Conservation (phyloP, 2,888 invertebrate genomes). For the Poecilus cupreus region DNA sequence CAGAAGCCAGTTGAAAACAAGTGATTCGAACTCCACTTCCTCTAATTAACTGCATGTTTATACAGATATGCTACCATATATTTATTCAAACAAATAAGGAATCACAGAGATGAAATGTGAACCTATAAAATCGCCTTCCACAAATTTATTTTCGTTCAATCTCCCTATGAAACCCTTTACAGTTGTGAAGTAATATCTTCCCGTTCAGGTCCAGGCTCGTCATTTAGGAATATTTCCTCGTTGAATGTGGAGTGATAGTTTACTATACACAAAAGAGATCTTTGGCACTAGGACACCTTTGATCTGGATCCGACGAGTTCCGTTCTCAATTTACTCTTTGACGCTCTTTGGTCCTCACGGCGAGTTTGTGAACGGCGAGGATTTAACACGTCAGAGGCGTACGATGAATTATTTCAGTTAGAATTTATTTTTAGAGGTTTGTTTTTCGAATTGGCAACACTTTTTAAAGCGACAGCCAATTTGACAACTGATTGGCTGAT, state of each 20-base stretch:
- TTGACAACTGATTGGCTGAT: too few relatives aligned
- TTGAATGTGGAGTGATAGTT: slow-evolving; percentile 33
- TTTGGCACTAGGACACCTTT: slow-evolving; percentile 45
- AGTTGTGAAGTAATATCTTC: background rate
- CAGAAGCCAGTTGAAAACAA: too few relatives aligned
- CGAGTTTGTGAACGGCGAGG: background rate
- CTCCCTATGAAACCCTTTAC: background rate
- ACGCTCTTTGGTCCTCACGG: background rate
- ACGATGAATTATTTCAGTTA: background rate
- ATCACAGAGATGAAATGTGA: too few relatives aligned
- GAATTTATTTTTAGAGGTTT: background rate
- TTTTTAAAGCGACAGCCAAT: too few relatives aligned
- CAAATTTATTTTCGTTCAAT: background rate
- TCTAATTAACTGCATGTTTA: too few relatives aligned
- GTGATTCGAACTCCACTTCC: too few relatives aligned
- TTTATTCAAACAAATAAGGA: too few relatives aligned
- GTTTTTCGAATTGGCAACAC: too few relatives aligned
- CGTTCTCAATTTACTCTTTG: slow-evolving; percentile 54
- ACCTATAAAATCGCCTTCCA: too few relatives aligned
- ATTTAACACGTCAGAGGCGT: background rate
- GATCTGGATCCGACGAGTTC: slow-evolving; percentile 42
- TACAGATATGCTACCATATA: too few relatives aligned
- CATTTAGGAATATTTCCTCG: slow-evolving; percentile 19
- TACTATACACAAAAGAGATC: slow-evolving; percentile 51
- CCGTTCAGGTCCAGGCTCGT: background rate